Base-by-base conservation (phyloP, 2,797 vertebrate genomes). In the Hyperoplus lanceolatus region DNA sequence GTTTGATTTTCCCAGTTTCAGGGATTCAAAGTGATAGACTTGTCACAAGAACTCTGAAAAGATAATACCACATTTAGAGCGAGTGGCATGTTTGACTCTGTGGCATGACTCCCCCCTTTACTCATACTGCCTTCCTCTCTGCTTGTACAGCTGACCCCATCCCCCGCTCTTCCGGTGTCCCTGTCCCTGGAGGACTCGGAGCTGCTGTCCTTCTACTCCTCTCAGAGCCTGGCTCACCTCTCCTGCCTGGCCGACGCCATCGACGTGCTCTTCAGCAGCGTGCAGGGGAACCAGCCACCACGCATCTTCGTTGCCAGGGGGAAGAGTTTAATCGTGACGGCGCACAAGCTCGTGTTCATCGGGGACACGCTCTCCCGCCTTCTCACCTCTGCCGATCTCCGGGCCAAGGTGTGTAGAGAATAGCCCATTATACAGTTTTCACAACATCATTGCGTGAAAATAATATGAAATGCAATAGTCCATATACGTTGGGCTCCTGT, bases 281-380 rank as follows among this genome's bases (percentile, higher is more conserved):
- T 96, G 50, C 95, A 93, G 75, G 96, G 96, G 71, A 96, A 96
- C 90, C 96, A 97, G 70, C 97, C 97, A 0, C 97, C 97, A 0
- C 91, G 96, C 45, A 91, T 96, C 85, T 97, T 97, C 0, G 97
- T 97, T 42, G 96, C 97, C 51, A 94, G 96, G 2, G 95, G 97
- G 14, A 97, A 97, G 89, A 96, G 94, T 68, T 94, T 98, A 81
- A 96, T 98, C 1, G 96, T 97, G 83, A 96, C 97, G 0, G 97
- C 97, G 0, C 97, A 98, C 93, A 97, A 97, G 68, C 94, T 98
- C 71, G 97, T 98, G 69, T 98, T 98, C n/a, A 96, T 97, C 0
- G 97, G 97, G 11, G 97, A 98, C 89, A 97, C 97, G 0, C 96
- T 98, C 6, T 96, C 96, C 42, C 96, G 97, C 43, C 95, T 97